Evolutionary conservation across 2,888 invertebrate genomes (phyloP).

Genomic region (Cheilosia variabilis): DNA sequence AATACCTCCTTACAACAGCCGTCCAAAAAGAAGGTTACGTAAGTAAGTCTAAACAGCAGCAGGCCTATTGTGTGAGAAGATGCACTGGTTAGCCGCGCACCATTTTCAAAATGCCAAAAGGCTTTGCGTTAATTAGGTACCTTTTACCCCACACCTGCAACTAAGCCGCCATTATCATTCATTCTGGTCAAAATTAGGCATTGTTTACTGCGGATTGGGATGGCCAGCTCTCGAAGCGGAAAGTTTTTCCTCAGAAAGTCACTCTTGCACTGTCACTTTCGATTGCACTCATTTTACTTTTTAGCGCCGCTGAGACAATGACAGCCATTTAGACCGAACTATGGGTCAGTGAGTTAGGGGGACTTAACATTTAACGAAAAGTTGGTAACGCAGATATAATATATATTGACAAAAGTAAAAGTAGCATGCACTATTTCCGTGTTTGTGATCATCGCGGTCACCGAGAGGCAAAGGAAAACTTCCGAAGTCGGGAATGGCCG

Average conservation of each 20-base stretch:
- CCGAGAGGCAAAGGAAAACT: conserved; percentile 16
- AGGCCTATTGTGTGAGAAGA: conserved; percentile 42
- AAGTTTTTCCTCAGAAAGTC: conserved; percentile 45
- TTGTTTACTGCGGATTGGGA: conserved; percentile 24
- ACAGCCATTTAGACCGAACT: conserved; percentile 16
- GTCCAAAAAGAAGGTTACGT: conserved; percentile 34
- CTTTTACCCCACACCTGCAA: conserved; percentile 39
- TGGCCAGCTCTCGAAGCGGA: conserved; percentile 25
- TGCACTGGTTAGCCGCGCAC: conserved; percentile 35
- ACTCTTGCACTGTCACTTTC: conserved; percentile 67
- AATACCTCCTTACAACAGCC: conserved; percentile 22
- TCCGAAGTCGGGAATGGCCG: conserved; percentile 5
- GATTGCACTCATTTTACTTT: conserved; percentile 36
- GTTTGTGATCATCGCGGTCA: background rate
- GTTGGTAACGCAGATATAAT: too few species aligned
- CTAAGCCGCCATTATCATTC: conserved; percentile 31
- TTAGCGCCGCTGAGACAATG: conserved; percentile 24
- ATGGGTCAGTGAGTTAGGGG: conserved; percentile 10
- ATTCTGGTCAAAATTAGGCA: conserved; percentile 35
- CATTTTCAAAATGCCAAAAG: conserved; percentile 44
- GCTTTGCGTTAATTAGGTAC: conserved; percentile 42
- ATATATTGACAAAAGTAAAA: conserved; percentile 32
- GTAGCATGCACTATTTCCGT: conserved; percentile 50
- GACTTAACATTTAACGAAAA: too few species aligned
- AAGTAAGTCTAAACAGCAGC: conserved; percentile 24